A percentile compares a stretch with the other conserved stretches of the same genome.
These are phyloP conservation scores for Momotus momota DNA, from an alignment of 2,797 vertebrate species.

Conservation along the genomic window DNA sequence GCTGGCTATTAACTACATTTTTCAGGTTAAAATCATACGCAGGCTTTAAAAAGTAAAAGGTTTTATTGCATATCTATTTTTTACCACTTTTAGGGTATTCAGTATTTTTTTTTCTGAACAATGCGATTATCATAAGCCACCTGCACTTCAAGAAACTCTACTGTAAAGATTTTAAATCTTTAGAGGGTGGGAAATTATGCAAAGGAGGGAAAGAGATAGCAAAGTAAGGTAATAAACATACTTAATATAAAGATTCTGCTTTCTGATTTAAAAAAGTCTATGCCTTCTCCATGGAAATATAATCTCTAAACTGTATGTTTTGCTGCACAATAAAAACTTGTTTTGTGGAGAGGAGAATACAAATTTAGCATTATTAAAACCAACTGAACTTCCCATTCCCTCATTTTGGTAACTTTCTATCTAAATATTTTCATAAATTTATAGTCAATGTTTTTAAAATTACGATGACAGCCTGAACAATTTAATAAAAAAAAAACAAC, in stretches of 20 bases:
- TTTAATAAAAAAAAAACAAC: background rate
- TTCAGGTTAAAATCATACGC: background rate
- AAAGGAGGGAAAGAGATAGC: background rate
- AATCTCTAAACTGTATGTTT: background rate
- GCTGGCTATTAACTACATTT: background rate
- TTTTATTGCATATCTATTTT: background rate
- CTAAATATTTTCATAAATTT: background rate
- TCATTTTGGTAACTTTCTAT: background rate
- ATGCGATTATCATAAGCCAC: background rate
- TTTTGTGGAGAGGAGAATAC: background rate
- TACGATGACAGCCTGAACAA: background rate
- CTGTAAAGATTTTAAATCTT: background rate
- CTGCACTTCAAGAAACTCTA: background rate
- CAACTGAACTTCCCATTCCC: rapidly evolving
- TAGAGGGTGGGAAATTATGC: background rate
- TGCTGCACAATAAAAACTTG: background rate
- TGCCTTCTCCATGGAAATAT: background rate
- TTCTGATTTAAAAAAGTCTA: background rate
- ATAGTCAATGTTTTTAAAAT: background rate
- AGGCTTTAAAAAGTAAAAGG: background rate
- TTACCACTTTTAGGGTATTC: background rate
- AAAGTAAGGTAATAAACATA: background rate
- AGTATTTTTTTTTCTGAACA: background rate
- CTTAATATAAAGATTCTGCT: background rate
- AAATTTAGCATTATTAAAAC: background rate